Percentiles rank a stretch among this genome's conserved stretches.
These are phyloP conservation scores for Muscicapa striata DNA, from an alignment of 2,797 vertebrate species.

Conservation along the genomic window DNA sequence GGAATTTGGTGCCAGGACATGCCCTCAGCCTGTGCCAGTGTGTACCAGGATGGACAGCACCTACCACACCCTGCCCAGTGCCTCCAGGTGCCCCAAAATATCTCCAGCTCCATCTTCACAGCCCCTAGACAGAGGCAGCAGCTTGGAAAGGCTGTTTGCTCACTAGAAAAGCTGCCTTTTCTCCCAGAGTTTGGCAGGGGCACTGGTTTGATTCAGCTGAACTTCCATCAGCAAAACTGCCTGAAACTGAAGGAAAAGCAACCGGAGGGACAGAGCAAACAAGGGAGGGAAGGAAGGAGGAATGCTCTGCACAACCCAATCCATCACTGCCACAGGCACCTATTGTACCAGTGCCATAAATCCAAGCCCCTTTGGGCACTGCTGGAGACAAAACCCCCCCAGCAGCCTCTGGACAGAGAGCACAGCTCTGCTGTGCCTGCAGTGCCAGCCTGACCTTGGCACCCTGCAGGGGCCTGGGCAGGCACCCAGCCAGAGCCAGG, in stretches of 20 bases:
- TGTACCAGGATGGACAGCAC: background rate
- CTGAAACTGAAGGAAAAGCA: background rate
- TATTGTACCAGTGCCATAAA: background rate
- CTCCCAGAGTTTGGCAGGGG: background rate
- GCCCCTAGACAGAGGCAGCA: background rate
- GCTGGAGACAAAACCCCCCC: background rate
- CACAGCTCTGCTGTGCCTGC: background rate
- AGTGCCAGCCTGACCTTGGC: background rate
- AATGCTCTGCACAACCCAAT: background rate
- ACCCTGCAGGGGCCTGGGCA: background rate
- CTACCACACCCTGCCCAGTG: background rate
- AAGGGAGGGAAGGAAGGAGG: background rate
- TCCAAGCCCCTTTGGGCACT: background rate
- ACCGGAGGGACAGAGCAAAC: background rate
- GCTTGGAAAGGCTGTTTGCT: background rate
- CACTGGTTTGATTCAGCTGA: background rate
- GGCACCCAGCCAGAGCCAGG: background rate
- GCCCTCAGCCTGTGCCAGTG: accelerated
- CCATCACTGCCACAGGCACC: background rate
- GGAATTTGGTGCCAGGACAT: background rate
- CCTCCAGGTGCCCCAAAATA: background rate
- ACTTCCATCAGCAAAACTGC: background rate
- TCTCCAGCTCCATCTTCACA: background rate
- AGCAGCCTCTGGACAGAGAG: background rate
- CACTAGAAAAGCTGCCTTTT: background rate